Evolutionary conservation across 2,113 vertebrate species (phyloP), one percentile per base, ranked within the genome.

Genomic region (Marmota monax): DNA sequence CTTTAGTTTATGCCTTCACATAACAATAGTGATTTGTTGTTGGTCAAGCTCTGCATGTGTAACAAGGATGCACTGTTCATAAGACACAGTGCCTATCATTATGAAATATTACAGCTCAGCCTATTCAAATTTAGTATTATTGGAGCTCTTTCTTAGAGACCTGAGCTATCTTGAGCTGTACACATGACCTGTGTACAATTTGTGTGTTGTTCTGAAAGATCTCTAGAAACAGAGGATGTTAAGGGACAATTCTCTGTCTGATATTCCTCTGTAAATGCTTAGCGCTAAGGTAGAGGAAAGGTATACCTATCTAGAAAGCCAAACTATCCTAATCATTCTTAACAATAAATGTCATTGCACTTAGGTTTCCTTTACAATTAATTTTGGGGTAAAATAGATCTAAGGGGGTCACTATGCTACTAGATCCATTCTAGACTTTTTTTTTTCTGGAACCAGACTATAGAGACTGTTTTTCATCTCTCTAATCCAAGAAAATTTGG

Each of bases 191-290:
- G 37, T 45, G 67, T 13, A 12, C 0, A 78, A 82, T 88, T 42
- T 84, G 13, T 58, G 22, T 61, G 39, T 56, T 76, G 9, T 93
- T 95, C 70, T 92, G 45, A 83, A 86, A 14, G 25, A 53, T 72
- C 7, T 6, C 18, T 7, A 37, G 63, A 88, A 95, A 79, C 18
- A 87, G 51, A 79, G 22, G 53, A 51, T 45, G 58, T 5, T 78
- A 72, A 88, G 63, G 12, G 9, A 0, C 22, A 72, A 85, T 92
- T 87, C 84, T 73, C 65, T 90, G 22, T 72, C 37, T 96, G 63
- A 70, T 42, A 45, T 67, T 76, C 4, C 42, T 96, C 51, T 93
- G 61, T 1, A 61, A 93, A 87, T 72, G 45, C 39, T 92, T 88
- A 61, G 84, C 8, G 42, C 6, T 39, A 37, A 78, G 29, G 39